Percentiles rank a stretch among this genome's conserved stretches.
Conservation (phyloP, 2,113 vertebrate species). For the Cinclus mexicanus region DNA sequence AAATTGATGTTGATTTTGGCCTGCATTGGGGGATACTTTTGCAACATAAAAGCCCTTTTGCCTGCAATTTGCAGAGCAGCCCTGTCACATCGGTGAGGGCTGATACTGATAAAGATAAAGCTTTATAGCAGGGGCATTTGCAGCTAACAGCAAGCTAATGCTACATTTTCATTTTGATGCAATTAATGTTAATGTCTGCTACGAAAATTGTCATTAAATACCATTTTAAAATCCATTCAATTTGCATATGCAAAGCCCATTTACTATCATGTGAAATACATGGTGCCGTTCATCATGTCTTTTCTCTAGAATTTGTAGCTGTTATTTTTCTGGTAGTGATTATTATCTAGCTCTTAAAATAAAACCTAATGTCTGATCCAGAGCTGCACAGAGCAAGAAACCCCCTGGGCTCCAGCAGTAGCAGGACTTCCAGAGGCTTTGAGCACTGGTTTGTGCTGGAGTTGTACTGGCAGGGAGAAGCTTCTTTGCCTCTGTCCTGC, state of each 20-base stretch:
- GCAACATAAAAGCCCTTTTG: constrained; percentile 78
- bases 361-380: constrained; percentile 32
- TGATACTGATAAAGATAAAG: constrained; percentile 79
- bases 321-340: constrained; percentile 54
- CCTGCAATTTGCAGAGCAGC: constrained; percentile 72
- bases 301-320: constrained; percentile 51
- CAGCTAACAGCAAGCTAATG: constrained; percentile 80
- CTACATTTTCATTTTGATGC: constrained; percentile 81
- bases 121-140: constrained; percentile 74
- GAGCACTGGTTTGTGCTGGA: background rate
- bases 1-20: constrained; percentile 79
- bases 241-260: constrained; percentile 84
- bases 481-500: background rate
- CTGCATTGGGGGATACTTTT: constrained; percentile 70
- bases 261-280: constrained; percentile 72
- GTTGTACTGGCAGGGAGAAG: background rate
- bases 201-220: constrained; percentile 87
- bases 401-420: background rate
- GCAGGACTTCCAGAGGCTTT: background rate
- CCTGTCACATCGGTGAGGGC: constrained; percentile 69
- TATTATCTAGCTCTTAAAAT: constrained; percentile 64
- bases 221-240: constrained; percentile 89
- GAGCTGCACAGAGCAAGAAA: background rate
- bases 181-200: constrained; percentile 83
- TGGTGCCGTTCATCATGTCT: constrained; percentile 61